Base-by-base conservation (phyloP, 2,888 invertebrate genomes). In the Drosophila lutescens region DNA sequence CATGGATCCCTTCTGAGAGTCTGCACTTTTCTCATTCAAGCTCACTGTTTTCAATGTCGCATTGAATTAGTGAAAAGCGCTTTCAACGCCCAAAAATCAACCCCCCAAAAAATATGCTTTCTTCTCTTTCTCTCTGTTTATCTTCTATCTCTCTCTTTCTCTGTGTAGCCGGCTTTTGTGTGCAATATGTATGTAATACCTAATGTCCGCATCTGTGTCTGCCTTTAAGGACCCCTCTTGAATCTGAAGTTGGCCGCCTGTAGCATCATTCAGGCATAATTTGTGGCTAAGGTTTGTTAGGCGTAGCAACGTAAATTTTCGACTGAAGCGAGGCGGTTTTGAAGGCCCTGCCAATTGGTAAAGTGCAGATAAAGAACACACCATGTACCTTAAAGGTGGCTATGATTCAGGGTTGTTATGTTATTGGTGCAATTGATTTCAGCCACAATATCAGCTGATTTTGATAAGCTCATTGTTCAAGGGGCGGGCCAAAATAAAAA, bases 61-160 rank as follows among this genome's bases (percentile, higher is more conserved):
- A 86, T 90, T 90, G 91, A 89, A 89, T 90, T 88, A 83, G 83
- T 80, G 83, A 89, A 87, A 89, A 82, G 86, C 86, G 79, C 89
- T 89, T 86, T 86, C 85, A 86, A 86, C 87, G 85, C 78, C 83
- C 76, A 76, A 85, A 80, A 77, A 79, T 74, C 83, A 89, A 74
- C 87, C 89, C 77, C 78, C 73, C 76, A 82, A 77, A 77, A 58
- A 80, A 63, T 74, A 54, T 68, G 32, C 44, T 38, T 44, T 26
- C 57, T 8, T 69, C 50, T 56, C 53, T 47, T n/a, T 51, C 49
- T 40, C 36, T 30, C 23, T 38, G 1, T 13, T 12, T 17, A 30
- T 30, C 13, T 50, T 50, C 9, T 47, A 40, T 34, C 47, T 53
- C 46, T 41, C 32, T 32, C 40, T 34, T 26, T 55, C 23, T 44